Evolutionary conservation across 2,888 invertebrate species (phyloP).

Genomic region (Limnephilus lunatus): DNA sequence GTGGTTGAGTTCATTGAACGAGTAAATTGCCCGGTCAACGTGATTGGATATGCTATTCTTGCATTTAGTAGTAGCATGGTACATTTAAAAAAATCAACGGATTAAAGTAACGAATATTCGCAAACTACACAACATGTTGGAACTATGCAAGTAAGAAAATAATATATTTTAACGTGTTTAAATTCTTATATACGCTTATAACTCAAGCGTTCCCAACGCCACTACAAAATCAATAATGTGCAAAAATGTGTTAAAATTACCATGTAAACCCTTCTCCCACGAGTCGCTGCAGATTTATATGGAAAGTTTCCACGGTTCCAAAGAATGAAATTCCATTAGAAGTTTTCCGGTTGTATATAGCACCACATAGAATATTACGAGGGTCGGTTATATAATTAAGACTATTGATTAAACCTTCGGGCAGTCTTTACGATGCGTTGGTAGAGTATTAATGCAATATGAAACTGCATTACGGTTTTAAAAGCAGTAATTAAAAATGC

Average conservation of each 20-base stretch:
- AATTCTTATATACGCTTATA: neutral
- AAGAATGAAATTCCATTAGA: conserved; percentile 15
- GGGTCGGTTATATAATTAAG: neutral
- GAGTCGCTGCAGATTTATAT: neutral
- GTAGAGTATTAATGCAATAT: conserved; percentile 26
- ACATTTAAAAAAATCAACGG: too few species aligned
- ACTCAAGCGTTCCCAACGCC: neutral
- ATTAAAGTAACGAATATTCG: neutral
- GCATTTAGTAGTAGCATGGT: too few species aligned
- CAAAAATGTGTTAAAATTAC: neutral
- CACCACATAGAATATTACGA: neutral
- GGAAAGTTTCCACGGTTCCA: neutral
- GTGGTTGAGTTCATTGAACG: too few species aligned
- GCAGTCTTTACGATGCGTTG: neutral
- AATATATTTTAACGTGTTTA: neutral
- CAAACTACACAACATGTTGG: too few species aligned
- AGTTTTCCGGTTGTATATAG: neutral
- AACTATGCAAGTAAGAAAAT: neutral
- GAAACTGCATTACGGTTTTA: neutral
- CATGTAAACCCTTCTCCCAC: neutral
- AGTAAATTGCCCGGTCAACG: too few species aligned
- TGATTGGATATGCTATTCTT: too few species aligned
- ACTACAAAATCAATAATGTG: neutral
- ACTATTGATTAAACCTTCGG: conserved; percentile 12
- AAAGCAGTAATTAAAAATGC: neutral